Percentiles rank a stretch among this genome's conserved stretches.
Evolutionary conservation across 2,888 invertebrate genomes (phyloP).

Genomic region (Omphaloscelis lunosa): DNA sequence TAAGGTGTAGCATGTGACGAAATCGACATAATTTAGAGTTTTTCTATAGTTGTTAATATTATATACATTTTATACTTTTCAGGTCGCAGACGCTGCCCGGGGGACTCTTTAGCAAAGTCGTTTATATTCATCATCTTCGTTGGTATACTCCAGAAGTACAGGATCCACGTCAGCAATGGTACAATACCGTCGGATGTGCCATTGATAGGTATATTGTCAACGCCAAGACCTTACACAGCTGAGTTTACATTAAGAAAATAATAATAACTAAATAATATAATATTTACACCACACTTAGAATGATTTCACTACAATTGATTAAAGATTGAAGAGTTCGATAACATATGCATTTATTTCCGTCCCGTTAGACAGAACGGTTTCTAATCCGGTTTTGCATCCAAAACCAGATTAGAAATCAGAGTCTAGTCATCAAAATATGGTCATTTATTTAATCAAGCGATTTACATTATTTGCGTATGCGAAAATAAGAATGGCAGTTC

Average conservation of each 20-base stretch:
- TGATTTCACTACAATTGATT: conserved; percentile 33
- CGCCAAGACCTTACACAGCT: conserved; percentile 78
- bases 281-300: conserved; percentile 15
- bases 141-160: conserved; percentile 90
- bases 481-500: neutral
- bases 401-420: neutral
- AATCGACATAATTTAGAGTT: neutral
- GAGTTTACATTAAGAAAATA: conserved; percentile 75
- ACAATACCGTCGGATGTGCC: conserved; percentile 78
- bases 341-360: conserved; percentile 19
- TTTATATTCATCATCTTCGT: conserved; percentile 91
- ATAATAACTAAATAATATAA: neutral
- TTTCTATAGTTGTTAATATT: conserved; percentile 14
- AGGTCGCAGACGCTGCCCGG: conserved; percentile 92
- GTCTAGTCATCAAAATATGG: neutral
- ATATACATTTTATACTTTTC: conserved; percentile 70
- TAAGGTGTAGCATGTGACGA: neutral
- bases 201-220: conserved; percentile 79
- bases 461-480: neutral
- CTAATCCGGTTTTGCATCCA: neutral
- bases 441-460: neutral
- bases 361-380: neutral
- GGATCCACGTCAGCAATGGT: conserved; percentile 77
- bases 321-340: conserved; percentile 17
- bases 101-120: conserved; percentile 91